Evolutionary conservation across 2,113 vertebrate genomes (phyloP).

Genomic region (Megaleporinus macrocephalus): DNA sequence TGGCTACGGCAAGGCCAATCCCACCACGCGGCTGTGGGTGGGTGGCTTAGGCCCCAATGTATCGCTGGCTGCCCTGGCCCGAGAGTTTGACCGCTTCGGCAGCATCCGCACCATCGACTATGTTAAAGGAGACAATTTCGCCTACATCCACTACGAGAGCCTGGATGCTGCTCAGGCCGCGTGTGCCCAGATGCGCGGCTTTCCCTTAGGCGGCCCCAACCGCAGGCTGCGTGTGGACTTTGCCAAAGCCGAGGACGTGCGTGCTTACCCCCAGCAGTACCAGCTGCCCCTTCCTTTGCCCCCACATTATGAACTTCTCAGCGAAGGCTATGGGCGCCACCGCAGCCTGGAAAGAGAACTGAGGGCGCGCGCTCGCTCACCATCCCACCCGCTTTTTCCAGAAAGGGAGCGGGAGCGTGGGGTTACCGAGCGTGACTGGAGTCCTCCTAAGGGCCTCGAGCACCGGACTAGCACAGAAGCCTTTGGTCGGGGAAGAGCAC

Average conservation of each 20-base stretch:
- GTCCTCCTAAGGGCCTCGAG: constrained; percentile 85
- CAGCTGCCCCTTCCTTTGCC: constrained; percentile 80
- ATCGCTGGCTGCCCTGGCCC: constrained; percentile 89
- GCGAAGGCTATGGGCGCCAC: constrained; percentile 86
- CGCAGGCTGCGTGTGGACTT: constrained; percentile 94
- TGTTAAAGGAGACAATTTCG: constrained; percentile 95
- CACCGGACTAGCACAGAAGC: constrained; percentile 83
- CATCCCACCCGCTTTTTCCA: constrained; percentile 83
- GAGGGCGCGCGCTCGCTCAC: constrained; percentile 86
- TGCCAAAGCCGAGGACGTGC: constrained; percentile 91
- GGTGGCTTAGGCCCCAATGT: constrained; percentile 91
- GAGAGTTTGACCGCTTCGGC: constrained; percentile 97
- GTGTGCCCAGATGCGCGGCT: constrained; percentile 96
- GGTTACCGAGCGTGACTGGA: constrained; percentile 82
- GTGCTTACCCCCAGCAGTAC: constrained; percentile 84
- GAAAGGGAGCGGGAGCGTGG: constrained; percentile 77
- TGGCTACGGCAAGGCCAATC: constrained; percentile 95
- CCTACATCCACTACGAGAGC: constrained; percentile 97
- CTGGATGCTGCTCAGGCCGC: constrained; percentile 94
- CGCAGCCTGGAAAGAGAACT: constrained; percentile 90
- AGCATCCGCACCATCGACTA: constrained; percentile 97
- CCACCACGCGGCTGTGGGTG: constrained; percentile 96
- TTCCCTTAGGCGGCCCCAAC: constrained; percentile 88
- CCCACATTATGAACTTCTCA: constrained; percentile 85
- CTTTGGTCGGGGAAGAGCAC: constrained; percentile 80